Evolutionary conservation across 2,797 vertebrate species (phyloP), one percentile per base, ranked within the genome.

Genomic region (Peromyscus aztecus): DNA sequence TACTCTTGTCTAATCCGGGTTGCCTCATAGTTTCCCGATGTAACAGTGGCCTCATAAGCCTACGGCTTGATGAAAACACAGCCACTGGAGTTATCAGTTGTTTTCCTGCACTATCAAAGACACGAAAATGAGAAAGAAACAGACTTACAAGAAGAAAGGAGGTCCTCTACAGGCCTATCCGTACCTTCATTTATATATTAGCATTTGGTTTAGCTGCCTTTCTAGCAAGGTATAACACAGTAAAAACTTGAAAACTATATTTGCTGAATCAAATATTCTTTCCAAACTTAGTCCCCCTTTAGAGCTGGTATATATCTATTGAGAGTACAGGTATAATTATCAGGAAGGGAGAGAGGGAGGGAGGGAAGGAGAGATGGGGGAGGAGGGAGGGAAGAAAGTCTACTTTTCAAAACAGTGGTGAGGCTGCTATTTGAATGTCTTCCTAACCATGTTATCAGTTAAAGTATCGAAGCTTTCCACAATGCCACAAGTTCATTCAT

Each of bases 241-340:
- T 46, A 71, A 76, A 55, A 88, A 65, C 12, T 61, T 84, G 31
- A 94, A 91, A 94, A 55, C 73, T n/a, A 65, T 14, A 92, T 78
- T 91, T 52, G 63, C 83, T 87, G 34, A 89, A 78, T 86, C 46
- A 89, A 89, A 91, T 78, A 82, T 37, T 73, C 31, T 73, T 95
- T 43, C 81, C 29, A 81, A 29, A 63, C 63, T 83, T 52, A 63
- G 55, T 11, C 13, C 10, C 12, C 52, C 65, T 40, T 19, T 46
- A 61, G 75, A 31, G 4, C 37, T 80, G 31, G 49, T 23, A 7
- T 40, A 29, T 9, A 78, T 17, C 27, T 52, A 46, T 49, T 12
- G 49, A n/a, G 31, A 49, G 27, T 23, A 61, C 23, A 82, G n/a
- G 11, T 24, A 14, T 9, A 12, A 40, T 40, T 24, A 59, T 40